Percentiles rank a stretch among this genome's conserved stretches.
phyloP scores from a whole-genome alignment of 2,113 vertebrate species.

The Turdus rufiventris region DNA sequence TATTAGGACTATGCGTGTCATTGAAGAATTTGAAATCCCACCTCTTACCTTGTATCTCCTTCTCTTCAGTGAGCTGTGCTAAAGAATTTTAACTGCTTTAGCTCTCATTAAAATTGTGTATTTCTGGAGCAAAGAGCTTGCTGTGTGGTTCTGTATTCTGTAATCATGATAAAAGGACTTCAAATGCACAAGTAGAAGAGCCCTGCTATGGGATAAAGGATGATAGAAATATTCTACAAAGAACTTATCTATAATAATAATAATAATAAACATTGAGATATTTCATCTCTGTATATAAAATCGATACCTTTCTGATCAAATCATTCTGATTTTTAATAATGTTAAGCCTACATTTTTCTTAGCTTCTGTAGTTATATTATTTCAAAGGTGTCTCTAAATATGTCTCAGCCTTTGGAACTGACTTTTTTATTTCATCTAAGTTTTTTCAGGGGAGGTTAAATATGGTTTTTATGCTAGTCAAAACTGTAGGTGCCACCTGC shows the following conservation, averaged over 20 bases:
- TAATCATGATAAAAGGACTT: not conserved
- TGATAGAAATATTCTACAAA: not conserved
- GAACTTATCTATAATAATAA: not conserved
- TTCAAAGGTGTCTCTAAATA: not conserved
- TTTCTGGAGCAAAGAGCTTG: not conserved
- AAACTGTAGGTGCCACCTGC: conserved; percentile 29
- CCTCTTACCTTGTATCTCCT: not conserved
- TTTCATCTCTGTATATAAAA: not conserved
- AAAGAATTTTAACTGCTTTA: not conserved
- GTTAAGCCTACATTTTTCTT: not conserved
- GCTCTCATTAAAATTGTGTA: not conserved
- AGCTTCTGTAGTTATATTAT: not conserved
- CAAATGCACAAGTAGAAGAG: not conserved
- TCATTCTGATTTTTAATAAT: not conserved
- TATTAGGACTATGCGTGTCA: not conserved
- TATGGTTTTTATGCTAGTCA: not conserved
- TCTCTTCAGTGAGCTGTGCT: not conserved
- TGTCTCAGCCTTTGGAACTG: not conserved
- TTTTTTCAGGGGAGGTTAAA: not conserved
- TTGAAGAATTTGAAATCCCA: not conserved
- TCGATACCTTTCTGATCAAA: not conserved
- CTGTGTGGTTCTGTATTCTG: not conserved
- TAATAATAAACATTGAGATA: not conserved
- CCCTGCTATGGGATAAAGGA: not conserved
- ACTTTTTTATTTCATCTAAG: not conserved